Percentiles rank a stretch among this genome's conserved stretches.
Evolutionary conservation across 2,888 invertebrate genomes (phyloP).

Genomic region (Erannis defoliaria): DNA sequence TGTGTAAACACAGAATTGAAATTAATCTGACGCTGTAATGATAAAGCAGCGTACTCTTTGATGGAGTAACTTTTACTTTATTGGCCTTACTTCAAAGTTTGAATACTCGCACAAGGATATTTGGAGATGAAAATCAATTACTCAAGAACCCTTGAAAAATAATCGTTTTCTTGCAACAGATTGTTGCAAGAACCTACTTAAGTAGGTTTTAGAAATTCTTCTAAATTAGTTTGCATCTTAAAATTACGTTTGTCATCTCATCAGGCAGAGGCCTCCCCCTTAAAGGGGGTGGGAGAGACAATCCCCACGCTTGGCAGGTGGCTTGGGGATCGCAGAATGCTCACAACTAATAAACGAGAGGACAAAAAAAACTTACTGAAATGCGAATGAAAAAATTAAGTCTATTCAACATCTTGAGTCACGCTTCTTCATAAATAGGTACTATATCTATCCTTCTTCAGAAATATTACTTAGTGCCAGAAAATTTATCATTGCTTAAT

Average conservation of each 20-base stretch:
- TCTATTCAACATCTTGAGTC: too few species aligned
- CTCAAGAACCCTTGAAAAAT: not conserved
- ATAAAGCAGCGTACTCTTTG: slow-evolving; percentile 4
- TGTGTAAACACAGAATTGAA: slow-evolving; percentile 14
- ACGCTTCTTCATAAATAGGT: not conserved
- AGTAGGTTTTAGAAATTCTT: not conserved
- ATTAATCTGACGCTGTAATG: slow-evolving; percentile 12
- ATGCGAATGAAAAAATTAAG: too few species aligned
- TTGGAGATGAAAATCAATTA: not conserved
- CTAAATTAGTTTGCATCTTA: too few species aligned
- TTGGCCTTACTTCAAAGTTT: slow-evolving; percentile 2
- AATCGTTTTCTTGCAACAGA: not conserved
- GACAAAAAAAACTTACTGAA: too few species aligned
- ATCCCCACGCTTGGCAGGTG: too few species aligned
- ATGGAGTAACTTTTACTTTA: slow-evolving; percentile 3
- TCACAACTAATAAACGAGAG: too few species aligned
- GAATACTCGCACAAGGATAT: not conserved
- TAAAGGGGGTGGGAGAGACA: too few species aligned
- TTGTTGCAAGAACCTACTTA: too few species aligned
- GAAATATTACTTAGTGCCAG: not conserved
- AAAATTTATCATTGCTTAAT: not conserved
- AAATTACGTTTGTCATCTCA: too few species aligned
- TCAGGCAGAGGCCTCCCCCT: too few species aligned
- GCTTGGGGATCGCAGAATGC: too few species aligned
- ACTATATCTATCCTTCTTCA: not conserved